A percentile compares a stretch with the other conserved stretches of the same genome.
These are phyloP conservation scores for Crotophaga sulcirostris DNA, from an alignment of 2,113 vertebrate genomes.

Conservation along the genomic window DNA sequence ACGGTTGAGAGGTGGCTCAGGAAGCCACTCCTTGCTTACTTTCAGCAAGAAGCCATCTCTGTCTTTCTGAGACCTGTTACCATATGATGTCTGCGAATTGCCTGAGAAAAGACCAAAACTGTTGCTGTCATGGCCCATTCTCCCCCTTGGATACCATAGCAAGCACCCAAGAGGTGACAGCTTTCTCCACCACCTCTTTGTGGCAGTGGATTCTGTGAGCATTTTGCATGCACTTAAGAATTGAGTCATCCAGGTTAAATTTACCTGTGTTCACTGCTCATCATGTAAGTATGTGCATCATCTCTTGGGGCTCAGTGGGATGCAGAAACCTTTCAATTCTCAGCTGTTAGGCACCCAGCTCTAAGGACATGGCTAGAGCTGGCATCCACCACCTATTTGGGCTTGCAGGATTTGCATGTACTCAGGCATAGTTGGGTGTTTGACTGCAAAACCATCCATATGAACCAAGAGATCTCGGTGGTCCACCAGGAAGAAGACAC, in stretches of 20 bases:
- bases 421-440: neutral
- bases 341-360: neutral
- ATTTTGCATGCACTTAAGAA: neutral
- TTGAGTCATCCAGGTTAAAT: neutral
- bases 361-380: too few relatives aligned
- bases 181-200: neutral
- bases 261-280: neutral
- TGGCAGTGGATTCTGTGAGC: neutral
- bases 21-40: neutral
- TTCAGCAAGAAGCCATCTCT: neutral
- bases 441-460: neutral
- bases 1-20: neutral
- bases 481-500: neutral
- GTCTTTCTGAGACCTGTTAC: neutral
- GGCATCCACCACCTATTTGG: accelerated
- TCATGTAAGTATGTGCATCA: neutral
- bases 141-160: neutral
- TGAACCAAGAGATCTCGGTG: too few relatives aligned
- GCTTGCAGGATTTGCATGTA: too few relatives aligned
- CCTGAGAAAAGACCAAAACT: neutral
- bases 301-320: neutral
- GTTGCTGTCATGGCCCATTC: neutral
- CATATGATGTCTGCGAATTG: neutral
- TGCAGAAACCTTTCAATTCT: neutral
- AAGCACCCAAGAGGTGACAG: neutral